A percentile compares a stretch with the other conserved stretches of the same genome.
Conservation (phyloP, 2,797 vertebrate species). For the Hapalemur alaotrensis region DNA sequence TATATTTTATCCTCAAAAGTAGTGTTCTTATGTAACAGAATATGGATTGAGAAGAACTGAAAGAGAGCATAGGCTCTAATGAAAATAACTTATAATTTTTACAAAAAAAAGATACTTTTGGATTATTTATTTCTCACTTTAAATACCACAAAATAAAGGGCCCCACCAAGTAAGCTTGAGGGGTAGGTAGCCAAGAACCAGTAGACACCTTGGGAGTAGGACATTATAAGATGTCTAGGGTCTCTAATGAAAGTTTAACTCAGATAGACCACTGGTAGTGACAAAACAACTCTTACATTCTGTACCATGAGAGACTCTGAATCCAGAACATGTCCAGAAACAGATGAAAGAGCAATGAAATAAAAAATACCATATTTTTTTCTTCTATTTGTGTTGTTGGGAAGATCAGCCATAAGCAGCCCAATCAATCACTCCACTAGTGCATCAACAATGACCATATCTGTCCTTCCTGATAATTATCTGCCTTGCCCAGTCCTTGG, state of each 20-base stretch:
- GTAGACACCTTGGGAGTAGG: accelerated
- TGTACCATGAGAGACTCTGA: neutral
- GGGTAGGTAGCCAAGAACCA: neutral
- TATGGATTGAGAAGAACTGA: neutral
- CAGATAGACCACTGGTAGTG: neutral
- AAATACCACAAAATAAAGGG: neutral
- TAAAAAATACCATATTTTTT: slow-evolving; percentile 51
- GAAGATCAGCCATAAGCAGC: neutral
- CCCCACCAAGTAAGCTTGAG: neutral
- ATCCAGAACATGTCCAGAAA: slow-evolving; percentile 48
- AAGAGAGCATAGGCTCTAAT: neutral
- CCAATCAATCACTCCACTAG: neutral
- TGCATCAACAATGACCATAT: neutral
- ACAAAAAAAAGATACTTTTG: neutral
- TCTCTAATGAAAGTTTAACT: neutral
- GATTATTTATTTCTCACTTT: neutral
- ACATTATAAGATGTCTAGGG: neutral
- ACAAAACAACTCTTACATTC: neutral
- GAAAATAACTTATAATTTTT: neutral
- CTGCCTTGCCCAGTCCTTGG: neutral
- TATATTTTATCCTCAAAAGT: neutral
- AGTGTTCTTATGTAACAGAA: neutral
- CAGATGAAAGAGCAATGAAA: slow-evolving; percentile 38
- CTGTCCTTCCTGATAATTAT: neutral
- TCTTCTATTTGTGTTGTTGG: neutral